Conservation (phyloP, 2,113 vertebrate species). For the Ceratotherium simum region DNA sequence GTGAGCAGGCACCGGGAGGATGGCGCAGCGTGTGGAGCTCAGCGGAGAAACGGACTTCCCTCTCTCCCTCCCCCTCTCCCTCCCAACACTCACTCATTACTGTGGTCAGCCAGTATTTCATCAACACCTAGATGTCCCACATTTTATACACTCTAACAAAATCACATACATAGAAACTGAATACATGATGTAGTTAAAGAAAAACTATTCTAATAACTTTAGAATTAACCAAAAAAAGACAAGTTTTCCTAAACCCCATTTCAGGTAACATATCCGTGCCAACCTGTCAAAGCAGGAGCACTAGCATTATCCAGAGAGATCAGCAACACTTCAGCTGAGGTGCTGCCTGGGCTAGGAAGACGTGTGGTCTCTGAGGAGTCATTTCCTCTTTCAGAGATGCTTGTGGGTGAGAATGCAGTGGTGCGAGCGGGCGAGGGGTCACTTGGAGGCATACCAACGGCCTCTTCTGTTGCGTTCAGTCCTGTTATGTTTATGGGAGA, state of each 20-base stretch:
- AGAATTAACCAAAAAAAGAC: neutral
- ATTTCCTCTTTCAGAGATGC: conserved; percentile 70
- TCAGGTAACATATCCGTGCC: neutral
- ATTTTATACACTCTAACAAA: neutral
- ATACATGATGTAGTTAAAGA: neutral
- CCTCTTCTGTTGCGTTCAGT: fast-evolving
- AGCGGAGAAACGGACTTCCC: no score
- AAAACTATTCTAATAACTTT: neutral
- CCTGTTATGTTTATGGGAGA: neutral
- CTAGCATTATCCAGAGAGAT: neutral
- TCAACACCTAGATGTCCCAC: neutral
- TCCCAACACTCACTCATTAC: fast-evolving
- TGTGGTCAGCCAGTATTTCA: neutral
- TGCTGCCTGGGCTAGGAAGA: neutral
- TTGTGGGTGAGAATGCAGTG: conserved; percentile 73
- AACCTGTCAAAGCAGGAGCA: neutral
- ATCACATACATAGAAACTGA: neutral
- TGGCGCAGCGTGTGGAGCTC: fast-evolving
- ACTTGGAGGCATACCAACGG: fast-evolving
- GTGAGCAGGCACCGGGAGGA: fast-evolving
- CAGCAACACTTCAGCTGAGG: neutral
- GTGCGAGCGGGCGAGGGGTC: conserved; percentile 41
- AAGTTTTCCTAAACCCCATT: neutral
- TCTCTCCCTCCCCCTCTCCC: fast-evolving
- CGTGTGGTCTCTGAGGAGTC: conserved; percentile 4